Base-by-base conservation (phyloP, 1,140 invertebrate species). In the Apolygus lucorum region DNA sequence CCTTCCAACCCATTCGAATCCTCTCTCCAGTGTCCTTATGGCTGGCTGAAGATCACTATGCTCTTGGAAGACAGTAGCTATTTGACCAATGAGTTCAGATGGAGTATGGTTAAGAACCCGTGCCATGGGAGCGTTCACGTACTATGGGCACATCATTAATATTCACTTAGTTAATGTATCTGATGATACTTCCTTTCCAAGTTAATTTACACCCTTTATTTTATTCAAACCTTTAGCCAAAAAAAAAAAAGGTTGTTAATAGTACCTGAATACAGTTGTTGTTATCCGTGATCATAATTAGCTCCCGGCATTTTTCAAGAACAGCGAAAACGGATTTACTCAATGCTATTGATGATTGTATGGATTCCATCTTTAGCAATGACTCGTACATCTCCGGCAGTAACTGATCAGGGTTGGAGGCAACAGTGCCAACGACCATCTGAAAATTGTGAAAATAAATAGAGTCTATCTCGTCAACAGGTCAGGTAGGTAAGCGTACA, bases 271-370 rank as follows among this genome's bases (percentile, higher is more conserved):
- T 88, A 77, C 87, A 84, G 76, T 91, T 88, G 72, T 89, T 84
- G 72, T 90, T 86, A 78, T 94, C 90, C 28, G 92, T 95, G 62
- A 97, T 88, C 67, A 94, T 88, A 13, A 97, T 87, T 74, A 93
- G 85, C 77, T 96, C 93, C 68, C 86, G 84, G 73, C 90, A 91
- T 74, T 88, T 86, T 75, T 96, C 91, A 28, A 95, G 81, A 26
- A 93, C 92, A 59, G 52, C 54, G 22, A 28, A 62, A 29, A 68
- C 26, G 1, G 67, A 68, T 62, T 68, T 25, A 24, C 42, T 22
- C 2, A 68, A 28, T 8, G 67, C 52, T 4, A 62, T 22, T 24
- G 54, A 62, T 13, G 54, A 49, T 17, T 49, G 34, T 49, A 49
- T 49, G 8, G 34, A 49, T 11, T 49, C 34, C 8, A 49, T 49